Evolutionary conservation across 30 jellyfish, hydroid and myxozoan genomes (phyloP), one percentile per base, ranked within the genome.

Genomic region (Aurelia sp.): DNA sequence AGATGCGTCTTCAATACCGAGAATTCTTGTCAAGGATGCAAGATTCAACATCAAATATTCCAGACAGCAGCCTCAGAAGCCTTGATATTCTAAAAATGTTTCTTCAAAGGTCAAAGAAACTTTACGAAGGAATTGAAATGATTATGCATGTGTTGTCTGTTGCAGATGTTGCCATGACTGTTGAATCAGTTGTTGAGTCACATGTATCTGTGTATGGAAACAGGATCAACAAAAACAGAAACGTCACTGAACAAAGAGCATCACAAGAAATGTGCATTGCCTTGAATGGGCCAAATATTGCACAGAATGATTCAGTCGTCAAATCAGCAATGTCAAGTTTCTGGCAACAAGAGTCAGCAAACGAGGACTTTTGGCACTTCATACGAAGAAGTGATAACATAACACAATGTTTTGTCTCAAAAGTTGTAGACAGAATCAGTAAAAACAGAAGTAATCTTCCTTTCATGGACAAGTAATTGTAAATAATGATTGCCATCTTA

Each of bases 131-230:
- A 30, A 58, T 75, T 18, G 86, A 52, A 75, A 19, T 75, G 78
- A 40, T 75, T 8, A 18, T 75, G 18, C 62, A 75, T 75, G 53
- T 33, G 27, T 12, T 51, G 27, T 75, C 59, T 65, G 86, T 58
- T 75, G 86, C 86, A 5, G 6, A 81, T n/a, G 81, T 75, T 51
- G 19, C 86, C 58, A 75, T 75, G 86, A 41, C 86, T n/a, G 76
- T 58, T 50, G 86, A 75, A 57, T 75, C 86, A 18, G 55, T 75
- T 81, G 53, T 75, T 19, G 86, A 75, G 55, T 75, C 53, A 20
- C 76, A 51, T 53, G 86, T 75, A 17, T 75, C 86, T 20, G 37
- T 58, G 27, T 75, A 75, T 40, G 86, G 53, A 33, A 13, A 18
- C 22, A 71, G 82, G 51, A 27, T 71, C 23, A 71, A 71, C 51